phyloP scores from a whole-genome alignment of 2,888 invertebrate species.

The Agonum fuliginosum region DNA sequence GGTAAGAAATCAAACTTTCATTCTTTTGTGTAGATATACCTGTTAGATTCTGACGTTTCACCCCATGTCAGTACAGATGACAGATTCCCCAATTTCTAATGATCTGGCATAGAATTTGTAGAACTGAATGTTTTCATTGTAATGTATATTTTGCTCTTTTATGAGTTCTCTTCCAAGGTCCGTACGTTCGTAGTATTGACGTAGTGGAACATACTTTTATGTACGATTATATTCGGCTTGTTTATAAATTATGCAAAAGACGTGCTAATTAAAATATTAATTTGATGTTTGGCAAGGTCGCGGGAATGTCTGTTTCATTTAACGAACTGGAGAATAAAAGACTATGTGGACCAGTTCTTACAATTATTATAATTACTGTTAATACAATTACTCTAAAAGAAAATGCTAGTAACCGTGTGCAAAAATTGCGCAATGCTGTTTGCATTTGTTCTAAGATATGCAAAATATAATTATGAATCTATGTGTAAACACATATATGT shows the following conservation, averaged over 20 bases:
- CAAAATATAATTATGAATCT: constrained; percentile 46
- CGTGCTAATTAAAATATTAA: constrained; percentile 48
- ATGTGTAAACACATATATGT: constrained; percentile 35
- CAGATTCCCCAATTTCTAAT: no score
- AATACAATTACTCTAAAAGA: not conserved
- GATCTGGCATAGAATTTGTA: no score
- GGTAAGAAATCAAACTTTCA: constrained; percentile 72
- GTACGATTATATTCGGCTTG: constrained; percentile 20
- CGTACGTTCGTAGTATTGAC: not conserved
- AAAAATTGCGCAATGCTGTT: constrained; percentile 37
- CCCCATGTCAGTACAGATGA: no score
- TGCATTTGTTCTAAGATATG: constrained; percentile 41
- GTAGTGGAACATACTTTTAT: constrained; percentile 4
- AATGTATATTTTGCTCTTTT: not conserved
- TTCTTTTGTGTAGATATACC: not conserved
- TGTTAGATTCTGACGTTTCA: no score
- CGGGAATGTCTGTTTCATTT: not conserved
- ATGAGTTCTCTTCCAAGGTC: constrained; percentile 8
- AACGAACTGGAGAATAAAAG: constrained; percentile 40
- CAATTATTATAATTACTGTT: not conserved
- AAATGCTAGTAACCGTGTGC: not conserved
- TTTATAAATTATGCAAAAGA: constrained; percentile 38
- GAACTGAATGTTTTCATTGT: no score
- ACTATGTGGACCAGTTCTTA: constrained; percentile 42
- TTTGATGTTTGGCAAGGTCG: constrained; percentile 34